Base-by-base conservation (phyloP, 1,140 invertebrate species). In the Pachyrhynchus sulphureomaculatus region DNA sequence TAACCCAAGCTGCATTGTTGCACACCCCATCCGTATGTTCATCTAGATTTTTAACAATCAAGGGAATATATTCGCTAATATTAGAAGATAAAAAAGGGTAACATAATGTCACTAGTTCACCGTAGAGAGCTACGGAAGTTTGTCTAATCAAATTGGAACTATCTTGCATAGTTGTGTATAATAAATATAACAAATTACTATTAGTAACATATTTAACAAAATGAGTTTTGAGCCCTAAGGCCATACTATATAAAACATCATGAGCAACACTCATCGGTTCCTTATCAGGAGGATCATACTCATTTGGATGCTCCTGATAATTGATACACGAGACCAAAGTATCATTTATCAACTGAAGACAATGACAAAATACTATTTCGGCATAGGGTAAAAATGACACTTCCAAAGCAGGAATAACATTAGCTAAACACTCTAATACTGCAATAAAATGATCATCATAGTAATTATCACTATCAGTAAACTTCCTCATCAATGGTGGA, bases 251-350 rank as follows among this genome's bases (percentile, higher is more conserved):
- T 5, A 99, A 78, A 55, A 99, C 80, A 81, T 99, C 97, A 45
- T 99, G 79, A 0, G 96, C 95, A 5, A 99, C 96, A 66, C 99
- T 98, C 91, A 99, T 97, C 67, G 98, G 97, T 75, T 99, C 96
- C 78, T 99, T 99, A 76, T 99, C 96, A 0, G 95, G 94, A 21
- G 92, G 89, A 68, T 93, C 90, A 75, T 89, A 91, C 64, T 90
- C 88, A 45, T 89, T 86, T 1, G 90, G 88, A 76, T 88, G 91
- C 70, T 92, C 86, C 79, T 93, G 90, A 73, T 94, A 92, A 77
- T 97, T 94, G 78, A 95, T 93, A 32, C 57, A 60, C 10, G 65
- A 59, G 36, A 66, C 61, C 33, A 99, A 81, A 5, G 95, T 98
- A 78, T 98, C 95, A 76, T 98, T 93, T 54, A 99, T 95, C 12